Percentiles rank a stretch among this genome's conserved stretches.
These are phyloP conservation scores for Neodiprion fabricii DNA, from an alignment of 1,140 invertebrate species.

Conservation along the genomic window DNA sequence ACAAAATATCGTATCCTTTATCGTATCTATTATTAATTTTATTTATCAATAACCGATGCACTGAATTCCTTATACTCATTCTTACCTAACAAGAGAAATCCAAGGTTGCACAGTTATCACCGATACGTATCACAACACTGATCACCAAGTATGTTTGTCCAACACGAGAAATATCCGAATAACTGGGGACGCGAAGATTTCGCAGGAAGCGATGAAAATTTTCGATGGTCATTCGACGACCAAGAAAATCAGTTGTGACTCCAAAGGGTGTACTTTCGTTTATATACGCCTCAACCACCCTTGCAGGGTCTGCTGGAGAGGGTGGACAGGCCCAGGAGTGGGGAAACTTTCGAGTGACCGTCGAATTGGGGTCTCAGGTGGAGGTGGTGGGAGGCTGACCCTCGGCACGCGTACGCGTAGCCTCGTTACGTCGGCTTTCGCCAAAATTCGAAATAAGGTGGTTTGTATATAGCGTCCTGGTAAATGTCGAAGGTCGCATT, in stretches of 20 bases:
- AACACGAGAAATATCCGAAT: too few species aligned
- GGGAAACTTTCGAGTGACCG: slow-evolving; percentile 29
- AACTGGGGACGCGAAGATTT: not conserved
- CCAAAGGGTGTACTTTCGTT: slow-evolving; percentile 28
- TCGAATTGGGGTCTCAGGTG: slow-evolving; percentile 6
- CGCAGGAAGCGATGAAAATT: slow-evolving; percentile 18
- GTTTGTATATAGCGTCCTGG: not conserved
- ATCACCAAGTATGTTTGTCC: not conserved
- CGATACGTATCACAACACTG: slow-evolving; percentile 34
- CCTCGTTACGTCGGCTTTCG: not conserved
- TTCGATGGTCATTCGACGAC: slow-evolving; percentile 18
- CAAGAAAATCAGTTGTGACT: slow-evolving; percentile 14
- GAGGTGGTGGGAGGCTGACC: slow-evolving; percentile 11
- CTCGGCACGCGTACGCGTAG: slow-evolving; percentile 30
- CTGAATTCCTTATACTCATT: not conserved
- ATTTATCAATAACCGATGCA: too few species aligned
- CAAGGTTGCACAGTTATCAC: slow-evolving; percentile 29
- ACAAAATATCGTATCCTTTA: too few species aligned
- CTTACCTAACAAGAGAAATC: slow-evolving; percentile 36
- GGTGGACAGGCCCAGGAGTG: slow-evolving; percentile 31
- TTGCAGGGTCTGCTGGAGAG: slow-evolving; percentile 26
- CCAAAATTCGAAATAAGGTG: slow-evolving; percentile 25
- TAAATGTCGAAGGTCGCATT: too few species aligned
- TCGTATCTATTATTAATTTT: too few species aligned
- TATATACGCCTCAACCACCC: slow-evolving; percentile 43